Conservation (phyloP, 2,888 invertebrate species). For the Nomada hirtipes region DNA sequence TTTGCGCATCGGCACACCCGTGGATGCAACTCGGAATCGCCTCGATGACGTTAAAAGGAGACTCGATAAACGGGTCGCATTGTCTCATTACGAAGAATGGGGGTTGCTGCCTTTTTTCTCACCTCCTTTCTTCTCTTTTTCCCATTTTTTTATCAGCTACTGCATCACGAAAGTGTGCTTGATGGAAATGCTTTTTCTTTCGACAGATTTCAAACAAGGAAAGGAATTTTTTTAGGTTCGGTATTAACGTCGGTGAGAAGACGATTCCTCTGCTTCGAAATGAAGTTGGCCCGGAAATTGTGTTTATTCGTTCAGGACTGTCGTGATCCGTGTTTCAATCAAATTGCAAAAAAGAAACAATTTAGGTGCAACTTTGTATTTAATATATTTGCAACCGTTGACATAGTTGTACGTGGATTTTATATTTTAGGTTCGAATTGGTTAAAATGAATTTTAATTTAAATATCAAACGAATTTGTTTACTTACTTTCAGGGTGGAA, state of each 20-base stretch:
- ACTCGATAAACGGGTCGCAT: slow-evolving; percentile 63
- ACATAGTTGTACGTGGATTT: too few species aligned
- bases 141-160: slow-evolving; percentile 45
- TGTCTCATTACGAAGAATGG: slow-evolving; percentile 60
- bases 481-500: too few species aligned
- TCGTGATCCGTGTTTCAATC: too few species aligned
- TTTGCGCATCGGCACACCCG: slow-evolving; percentile 79
- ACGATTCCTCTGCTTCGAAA: background rate
- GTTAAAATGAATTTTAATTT: too few species aligned
- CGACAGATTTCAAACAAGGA: slow-evolving; percentile 35
- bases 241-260: background rate
- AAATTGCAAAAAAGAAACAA: background rate
- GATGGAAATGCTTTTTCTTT: slow-evolving; percentile 53
- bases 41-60: slow-evolving; percentile 65
- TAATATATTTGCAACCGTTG: too few species aligned
- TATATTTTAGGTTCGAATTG: too few species aligned
- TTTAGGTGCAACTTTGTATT: too few species aligned
- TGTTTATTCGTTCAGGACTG: background rate
- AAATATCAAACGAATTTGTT: too few species aligned
- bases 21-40: slow-evolving; percentile 68
- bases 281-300: background rate
- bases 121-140: slow-evolving; percentile 7
- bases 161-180: slow-evolving; percentile 55
- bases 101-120: slow-evolving; percentile 43
- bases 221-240: slow-evolving; percentile 33